Evolutionary conservation across 2,888 invertebrate species (phyloP).

Genomic region (Tortricodes alternella): DNA sequence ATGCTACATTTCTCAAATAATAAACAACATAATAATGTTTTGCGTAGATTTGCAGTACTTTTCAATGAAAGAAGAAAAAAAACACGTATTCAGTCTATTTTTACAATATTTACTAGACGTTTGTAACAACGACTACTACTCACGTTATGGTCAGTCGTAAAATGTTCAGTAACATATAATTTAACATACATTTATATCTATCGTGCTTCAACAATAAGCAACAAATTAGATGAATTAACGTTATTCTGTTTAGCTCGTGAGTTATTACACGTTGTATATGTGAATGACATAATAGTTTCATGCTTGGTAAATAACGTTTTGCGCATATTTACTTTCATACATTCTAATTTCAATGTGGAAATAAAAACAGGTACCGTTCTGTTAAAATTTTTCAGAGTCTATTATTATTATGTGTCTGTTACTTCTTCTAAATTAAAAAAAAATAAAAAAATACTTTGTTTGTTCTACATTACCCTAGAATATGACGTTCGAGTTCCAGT

Average conservation of each 20-base stretch:
- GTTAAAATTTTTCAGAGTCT: neutral
- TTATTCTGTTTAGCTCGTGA: neutral
- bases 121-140: neutral
- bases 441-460: too few species aligned
- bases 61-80: too few species aligned
- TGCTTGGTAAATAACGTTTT: slow-evolving; percentile 1
- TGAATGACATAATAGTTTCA: slow-evolving; percentile 22
- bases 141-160: slow-evolving; percentile 20
- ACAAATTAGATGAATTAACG: slow-evolving; percentile 3
- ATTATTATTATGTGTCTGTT: neutral
- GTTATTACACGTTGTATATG: neutral
- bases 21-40: too few species aligned
- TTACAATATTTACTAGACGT: too few species aligned
- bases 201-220: slow-evolving; percentile 1
- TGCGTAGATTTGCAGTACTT: too few species aligned
- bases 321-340: slow-evolving; percentile 15
- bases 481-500: too few species aligned
- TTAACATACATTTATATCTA: neutral
- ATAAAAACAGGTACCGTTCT: slow-evolving; percentile 14
- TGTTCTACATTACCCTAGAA: too few species aligned
- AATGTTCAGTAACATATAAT: slow-evolving; percentile 3
- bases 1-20: too few species aligned
- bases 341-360: slow-evolving; percentile 7
- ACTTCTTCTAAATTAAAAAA: too few species aligned
- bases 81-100: neutral